Conservation (phyloP, 2,797 vertebrate species). For the Vireo griseus region DNA sequence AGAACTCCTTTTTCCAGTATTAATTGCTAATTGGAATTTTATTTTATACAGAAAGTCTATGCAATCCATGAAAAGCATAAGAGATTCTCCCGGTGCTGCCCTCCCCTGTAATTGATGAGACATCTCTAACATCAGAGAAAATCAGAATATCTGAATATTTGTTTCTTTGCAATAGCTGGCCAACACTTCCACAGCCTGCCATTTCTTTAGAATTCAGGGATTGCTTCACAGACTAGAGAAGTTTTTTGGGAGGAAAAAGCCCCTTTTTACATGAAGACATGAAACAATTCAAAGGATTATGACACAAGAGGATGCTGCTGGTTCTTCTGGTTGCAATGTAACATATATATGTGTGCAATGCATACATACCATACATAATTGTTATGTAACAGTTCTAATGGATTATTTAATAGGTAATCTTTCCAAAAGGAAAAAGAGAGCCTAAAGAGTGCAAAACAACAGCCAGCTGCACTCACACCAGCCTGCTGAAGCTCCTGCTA, state of each 20-base stretch:
- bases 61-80: background rate
- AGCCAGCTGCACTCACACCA: background rate
- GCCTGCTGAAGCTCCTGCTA: background rate
- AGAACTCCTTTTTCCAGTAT: background rate
- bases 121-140: background rate
- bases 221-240: fast-evolving
- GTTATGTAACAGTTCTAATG: background rate
- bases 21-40: background rate
- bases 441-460: background rate
- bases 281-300: background rate
- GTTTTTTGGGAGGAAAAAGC: background rate
- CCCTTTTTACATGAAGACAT: background rate
- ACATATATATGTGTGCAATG: too few relatives aligned
- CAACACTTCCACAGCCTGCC: background rate
- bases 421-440: background rate
- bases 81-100: background rate
- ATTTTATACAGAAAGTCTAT: background rate
- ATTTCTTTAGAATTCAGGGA: background rate
- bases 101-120: background rate
- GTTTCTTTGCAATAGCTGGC: background rate
- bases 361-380: too few relatives aligned
- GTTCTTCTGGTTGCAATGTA: background rate
- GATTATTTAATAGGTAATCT: too few relatives aligned
- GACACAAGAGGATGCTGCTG: background rate
- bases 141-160: background rate